Conservation (phyloP, 2,888 invertebrate genomes). For the Halictus ligatus region DNA sequence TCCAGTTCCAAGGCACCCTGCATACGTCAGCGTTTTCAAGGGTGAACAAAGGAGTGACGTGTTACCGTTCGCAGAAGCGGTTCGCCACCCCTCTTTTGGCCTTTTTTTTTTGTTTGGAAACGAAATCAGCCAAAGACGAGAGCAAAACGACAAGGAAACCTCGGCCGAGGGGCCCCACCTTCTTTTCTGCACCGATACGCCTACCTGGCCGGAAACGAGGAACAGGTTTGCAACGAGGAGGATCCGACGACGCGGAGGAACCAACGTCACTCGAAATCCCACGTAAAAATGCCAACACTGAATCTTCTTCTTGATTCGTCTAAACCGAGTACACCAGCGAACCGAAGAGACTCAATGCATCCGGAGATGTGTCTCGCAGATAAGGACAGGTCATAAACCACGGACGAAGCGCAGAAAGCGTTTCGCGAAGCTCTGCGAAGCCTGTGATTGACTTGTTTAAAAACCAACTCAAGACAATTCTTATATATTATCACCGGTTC, state of each 20-base stretch:
- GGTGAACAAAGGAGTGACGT: conserved; percentile 10
- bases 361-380: conserved; percentile 21
- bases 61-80: neutral
- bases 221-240: conserved; percentile 43
- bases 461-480: neutral
- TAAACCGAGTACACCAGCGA: neutral
- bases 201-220: conserved; percentile 45
- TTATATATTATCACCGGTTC: neutral
- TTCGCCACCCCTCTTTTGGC: conserved; percentile 19
- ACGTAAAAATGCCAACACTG: neutral
- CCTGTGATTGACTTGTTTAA: neutral
- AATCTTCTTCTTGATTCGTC: neutral
- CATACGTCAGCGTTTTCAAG: neutral
- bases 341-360: conserved; percentile 17
- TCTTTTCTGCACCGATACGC: conserved; percentile 27
- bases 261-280: conserved; percentile 29
- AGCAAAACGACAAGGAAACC: conserved; percentile 32
- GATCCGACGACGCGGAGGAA: neutral
- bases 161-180: neutral
- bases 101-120: neutral
- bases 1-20: neutral
- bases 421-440: conserved; percentile 15
- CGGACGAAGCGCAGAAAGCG: conserved; percentile 47
- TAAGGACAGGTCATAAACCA: conserved; percentile 9
- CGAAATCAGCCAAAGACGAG: conserved; percentile 20